Conservation (phyloP, 2,113 vertebrate species). For the Callipepla squamata region DNA sequence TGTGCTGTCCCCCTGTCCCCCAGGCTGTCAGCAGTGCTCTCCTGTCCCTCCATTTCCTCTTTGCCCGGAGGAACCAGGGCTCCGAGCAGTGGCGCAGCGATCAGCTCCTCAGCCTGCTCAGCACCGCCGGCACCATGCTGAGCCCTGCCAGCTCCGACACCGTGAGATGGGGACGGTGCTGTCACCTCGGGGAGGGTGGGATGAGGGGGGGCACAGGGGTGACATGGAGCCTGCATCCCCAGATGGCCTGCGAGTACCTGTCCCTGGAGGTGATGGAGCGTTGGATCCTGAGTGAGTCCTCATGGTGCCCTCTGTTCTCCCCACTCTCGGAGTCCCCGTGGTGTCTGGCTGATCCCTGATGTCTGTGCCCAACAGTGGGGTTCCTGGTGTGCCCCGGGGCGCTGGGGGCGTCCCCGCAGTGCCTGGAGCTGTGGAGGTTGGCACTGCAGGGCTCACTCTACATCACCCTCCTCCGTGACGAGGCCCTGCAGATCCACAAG, state of each 20-base stretch:
- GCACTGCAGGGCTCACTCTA: constrained; percentile 87
- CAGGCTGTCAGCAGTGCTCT: constrained; percentile 89
- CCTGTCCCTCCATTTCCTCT: constrained; percentile 85
- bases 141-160: constrained; percentile 85
- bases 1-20: neutral
- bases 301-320: neutral
- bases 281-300: constrained; percentile 91
- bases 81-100: constrained; percentile 90
- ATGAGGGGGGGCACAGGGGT: rapidly evolving
- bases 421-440: constrained; percentile 89
- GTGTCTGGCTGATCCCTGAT: rapidly evolving
- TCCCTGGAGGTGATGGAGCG: constrained; percentile 92
- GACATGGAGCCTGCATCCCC: neutral
- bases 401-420: constrained; percentile 78
- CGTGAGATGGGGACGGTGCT: constrained; percentile 55
- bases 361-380: constrained; percentile 78
- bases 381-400: constrained; percentile 91
- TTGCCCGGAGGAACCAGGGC: constrained; percentile 86
- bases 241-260: constrained; percentile 95
- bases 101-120: constrained; percentile 90
- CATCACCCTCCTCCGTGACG: constrained; percentile 88
- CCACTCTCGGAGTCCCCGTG: rapidly evolving
- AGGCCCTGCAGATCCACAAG: constrained; percentile 87
- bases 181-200: neutral
- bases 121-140: constrained; percentile 83